Evolutionary conservation across 2,797 vertebrate genomes (phyloP), one percentile per base, ranked within the genome.

Genomic region (Phataginus tricuspis): DNA sequence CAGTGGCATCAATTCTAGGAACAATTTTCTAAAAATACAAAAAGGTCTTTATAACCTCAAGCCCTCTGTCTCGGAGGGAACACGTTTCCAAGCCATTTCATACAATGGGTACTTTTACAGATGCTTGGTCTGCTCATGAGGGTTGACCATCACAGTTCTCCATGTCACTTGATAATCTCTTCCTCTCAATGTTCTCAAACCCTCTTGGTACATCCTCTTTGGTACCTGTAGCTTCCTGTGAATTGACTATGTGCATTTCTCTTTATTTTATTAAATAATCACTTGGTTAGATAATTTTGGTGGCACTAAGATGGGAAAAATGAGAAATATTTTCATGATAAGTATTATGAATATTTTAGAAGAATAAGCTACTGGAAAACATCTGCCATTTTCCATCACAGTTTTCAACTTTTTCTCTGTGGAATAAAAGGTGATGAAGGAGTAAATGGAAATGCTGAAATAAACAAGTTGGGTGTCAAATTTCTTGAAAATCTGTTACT

Each of bases 401-500:
- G 57, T 79, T 86, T 94, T 75, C 68, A 53, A 34, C 59, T 75
- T 94, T 89, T 75, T 74, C 25, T 71, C 64, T 84, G 90, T 87
- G 66, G 74, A 91, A 92, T 74, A 96, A 66, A 94, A 94, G 53
- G 53, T 86, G 74, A 85, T 49, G 14, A 71, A 94, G 57, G 51
- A 19, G 29, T 77, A 77, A 80, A 83, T 27, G 27, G 0, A 82
- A 93, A 96, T 9, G 13, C 55, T 78, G 64, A 93, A 97, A 95
- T 80, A 96, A 97, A 95, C 25, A 82, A 86, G 83, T 80, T 90
- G 68, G 68, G 42, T 63, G 77, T 63, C 82, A 84, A 2, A 0
- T 91, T 96, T 95, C 88, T 87, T 91, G 42, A 82, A 96, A 95
- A 85, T 95, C 79, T 84, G 66, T 97, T 77, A 78, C 78, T 97